Evolutionary conservation across 2,797 vertebrate genomes (phyloP).

Genomic region (Pristis pectinata): DNA sequence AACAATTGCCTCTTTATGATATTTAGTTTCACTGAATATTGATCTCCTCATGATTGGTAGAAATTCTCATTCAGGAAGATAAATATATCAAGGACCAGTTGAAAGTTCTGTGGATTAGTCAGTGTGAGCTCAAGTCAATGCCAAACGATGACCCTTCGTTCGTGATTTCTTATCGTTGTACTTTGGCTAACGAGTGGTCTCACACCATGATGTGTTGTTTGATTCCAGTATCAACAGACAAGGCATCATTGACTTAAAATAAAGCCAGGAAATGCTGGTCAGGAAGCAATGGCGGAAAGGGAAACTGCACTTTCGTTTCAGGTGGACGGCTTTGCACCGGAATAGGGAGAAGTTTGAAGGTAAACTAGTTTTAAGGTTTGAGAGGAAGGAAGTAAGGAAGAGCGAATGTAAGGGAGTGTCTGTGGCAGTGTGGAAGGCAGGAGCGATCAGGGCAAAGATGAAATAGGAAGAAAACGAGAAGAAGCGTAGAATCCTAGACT

Average conservation of each 20-base stretch:
- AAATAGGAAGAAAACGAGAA: too few relatives aligned
- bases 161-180: neutral
- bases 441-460: too few relatives aligned
- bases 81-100: neutral
- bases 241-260: neutral
- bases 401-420: too few relatives aligned
- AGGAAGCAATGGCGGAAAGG: too few relatives aligned
- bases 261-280: too few relatives aligned
- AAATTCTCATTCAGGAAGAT: neutral
- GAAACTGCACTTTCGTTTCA: too few relatives aligned
- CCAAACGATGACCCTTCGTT: slow-evolving; percentile 12
- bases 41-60: neutral
- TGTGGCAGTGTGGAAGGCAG: too few relatives aligned
- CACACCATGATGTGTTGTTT: neutral
- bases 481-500: too few relatives aligned
- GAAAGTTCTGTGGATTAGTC: neutral
- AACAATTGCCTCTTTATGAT: neutral
- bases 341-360: too few relatives aligned
- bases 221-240: neutral
- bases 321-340: too few relatives aligned
- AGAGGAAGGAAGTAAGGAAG: too few relatives aligned
- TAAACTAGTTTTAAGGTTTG: too few relatives aligned
- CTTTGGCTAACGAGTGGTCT: neutral
- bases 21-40: neutral
- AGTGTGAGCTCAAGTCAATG: neutral